A percentile compares a stretch with the other conserved stretches of the same genome.
Conservation (phyloP, 2,113 vertebrate genomes). For the Nesogale talazaci region DNA sequence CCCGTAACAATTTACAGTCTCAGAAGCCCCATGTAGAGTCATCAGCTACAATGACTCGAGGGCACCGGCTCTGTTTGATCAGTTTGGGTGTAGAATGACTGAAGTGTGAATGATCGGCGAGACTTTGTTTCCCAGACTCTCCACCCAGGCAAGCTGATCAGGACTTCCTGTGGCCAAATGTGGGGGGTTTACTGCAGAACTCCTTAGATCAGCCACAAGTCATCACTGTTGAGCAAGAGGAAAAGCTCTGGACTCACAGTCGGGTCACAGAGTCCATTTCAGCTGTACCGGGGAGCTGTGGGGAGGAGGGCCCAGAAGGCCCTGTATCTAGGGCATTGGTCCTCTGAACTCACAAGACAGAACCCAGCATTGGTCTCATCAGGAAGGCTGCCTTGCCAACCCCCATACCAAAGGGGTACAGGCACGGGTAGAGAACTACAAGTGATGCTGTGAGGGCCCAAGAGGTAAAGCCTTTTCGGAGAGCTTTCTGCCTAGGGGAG, state of each 20-base stretch:
- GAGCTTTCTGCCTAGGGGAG: not conserved
- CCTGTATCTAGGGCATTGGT: not conserved
- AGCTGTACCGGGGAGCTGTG: not conserved
- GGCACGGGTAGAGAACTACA: not conserved
- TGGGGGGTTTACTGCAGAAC: slow-evolving; percentile 43
- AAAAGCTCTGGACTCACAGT: not conserved
- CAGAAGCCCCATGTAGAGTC: no score
- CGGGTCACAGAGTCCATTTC: not conserved
- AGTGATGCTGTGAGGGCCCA: not conserved
- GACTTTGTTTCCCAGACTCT: not conserved
- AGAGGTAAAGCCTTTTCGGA: not conserved
- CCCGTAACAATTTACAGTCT: no score
- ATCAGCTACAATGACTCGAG: no score
- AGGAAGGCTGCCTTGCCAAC: fast-evolving
- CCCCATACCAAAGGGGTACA: no score
- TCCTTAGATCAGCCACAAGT: slow-evolving; percentile 25
- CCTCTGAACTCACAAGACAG: not conserved
- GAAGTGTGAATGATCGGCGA: not conserved
- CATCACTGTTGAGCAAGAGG: slow-evolving; percentile 50
- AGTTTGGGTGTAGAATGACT: not conserved
- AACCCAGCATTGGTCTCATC: fast-evolving
- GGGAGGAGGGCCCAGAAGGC: not conserved
- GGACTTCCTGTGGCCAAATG: not conserved
- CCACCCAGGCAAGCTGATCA: not conserved
- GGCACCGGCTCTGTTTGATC: no score